Evolutionary conservation across 2,888 invertebrate genomes (phyloP).

Genomic region (Apamea monoglypha): DNA sequence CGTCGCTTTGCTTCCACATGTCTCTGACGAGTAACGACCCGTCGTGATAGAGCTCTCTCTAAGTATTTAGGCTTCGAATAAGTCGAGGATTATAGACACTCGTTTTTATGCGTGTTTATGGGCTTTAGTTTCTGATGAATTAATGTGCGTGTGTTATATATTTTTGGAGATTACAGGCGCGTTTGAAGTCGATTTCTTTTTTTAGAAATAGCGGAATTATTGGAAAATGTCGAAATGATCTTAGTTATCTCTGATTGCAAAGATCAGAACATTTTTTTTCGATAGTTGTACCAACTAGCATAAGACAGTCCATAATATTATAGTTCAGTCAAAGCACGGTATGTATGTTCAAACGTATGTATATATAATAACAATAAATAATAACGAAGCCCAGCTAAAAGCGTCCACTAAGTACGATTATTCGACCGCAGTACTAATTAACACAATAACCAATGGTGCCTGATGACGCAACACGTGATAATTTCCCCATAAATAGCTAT

Average conservation of each 20-base stretch:
- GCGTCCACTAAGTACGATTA: constrained; percentile 36
- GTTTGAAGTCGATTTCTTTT: background rate
- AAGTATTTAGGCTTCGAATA: background rate
- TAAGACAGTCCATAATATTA: background rate
- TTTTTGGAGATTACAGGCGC: background rate
- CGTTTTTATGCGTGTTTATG: background rate
- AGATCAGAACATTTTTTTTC: background rate
- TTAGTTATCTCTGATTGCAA: background rate
- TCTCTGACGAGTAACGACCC: background rate
- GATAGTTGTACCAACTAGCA: background rate
- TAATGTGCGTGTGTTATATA: background rate
- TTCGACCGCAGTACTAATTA: constrained; percentile 58
- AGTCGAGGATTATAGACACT: background rate
- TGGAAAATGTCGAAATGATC: background rate
- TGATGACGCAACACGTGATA: constrained; percentile 58
- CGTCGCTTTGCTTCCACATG: background rate
- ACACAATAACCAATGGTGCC: constrained; percentile 23
- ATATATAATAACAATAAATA: constrained; percentile 26
- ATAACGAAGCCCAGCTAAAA: constrained; percentile 35
- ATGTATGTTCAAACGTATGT: background rate
- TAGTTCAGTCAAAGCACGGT: background rate
- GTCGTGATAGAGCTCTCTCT: too few species aligned
- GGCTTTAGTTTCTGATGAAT: background rate
- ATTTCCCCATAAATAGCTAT: constrained; percentile 58
- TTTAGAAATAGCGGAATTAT: background rate